Conservation (phyloP, 2,797 vertebrate genomes). For the Enteromius radiatus region DNA sequence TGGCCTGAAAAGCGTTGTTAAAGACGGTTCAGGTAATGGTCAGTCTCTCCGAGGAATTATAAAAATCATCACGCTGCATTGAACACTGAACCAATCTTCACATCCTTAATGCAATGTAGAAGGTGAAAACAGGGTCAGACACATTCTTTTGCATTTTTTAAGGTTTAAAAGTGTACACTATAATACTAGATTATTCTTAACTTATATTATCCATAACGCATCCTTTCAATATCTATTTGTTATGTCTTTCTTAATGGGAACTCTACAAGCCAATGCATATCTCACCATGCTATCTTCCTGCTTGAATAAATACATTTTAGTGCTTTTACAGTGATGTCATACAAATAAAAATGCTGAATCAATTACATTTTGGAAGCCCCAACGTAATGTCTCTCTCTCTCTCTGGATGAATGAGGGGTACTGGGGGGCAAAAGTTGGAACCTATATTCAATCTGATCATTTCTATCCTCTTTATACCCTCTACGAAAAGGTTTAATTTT, state of each 20-base stretch:
- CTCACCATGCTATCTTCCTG: not conserved
- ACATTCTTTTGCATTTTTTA: not conserved
- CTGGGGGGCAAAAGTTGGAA: not conserved
- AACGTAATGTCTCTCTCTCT: not conserved
- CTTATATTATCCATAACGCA: not conserved
- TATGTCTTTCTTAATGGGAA: not conserved
- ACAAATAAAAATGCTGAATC: not conserved
- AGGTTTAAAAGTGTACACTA: not conserved
- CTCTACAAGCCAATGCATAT: not conserved
- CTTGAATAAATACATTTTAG: not conserved
- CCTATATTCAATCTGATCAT: not conserved
- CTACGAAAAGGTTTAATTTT: constrained; percentile 69
- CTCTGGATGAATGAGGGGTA: not conserved
- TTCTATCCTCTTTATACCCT: not conserved
- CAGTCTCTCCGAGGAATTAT: constrained; percentile 28
- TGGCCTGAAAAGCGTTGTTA: constrained; percentile 23
- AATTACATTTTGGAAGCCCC: not conserved
- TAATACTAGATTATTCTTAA: not conserved
- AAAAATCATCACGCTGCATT: constrained; percentile 14
- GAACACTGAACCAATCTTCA: constrained; percentile 20
- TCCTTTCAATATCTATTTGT: not conserved
- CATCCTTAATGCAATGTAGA: not conserved
- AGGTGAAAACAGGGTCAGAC: constrained; percentile 5
- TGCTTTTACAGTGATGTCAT: constrained; percentile 3
- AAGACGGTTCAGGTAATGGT: constrained; percentile 12